These are phyloP conservation scores for Entomobrya proxima DNA, from an alignment of 2,888 invertebrate species.

Conservation along the genomic window DNA sequence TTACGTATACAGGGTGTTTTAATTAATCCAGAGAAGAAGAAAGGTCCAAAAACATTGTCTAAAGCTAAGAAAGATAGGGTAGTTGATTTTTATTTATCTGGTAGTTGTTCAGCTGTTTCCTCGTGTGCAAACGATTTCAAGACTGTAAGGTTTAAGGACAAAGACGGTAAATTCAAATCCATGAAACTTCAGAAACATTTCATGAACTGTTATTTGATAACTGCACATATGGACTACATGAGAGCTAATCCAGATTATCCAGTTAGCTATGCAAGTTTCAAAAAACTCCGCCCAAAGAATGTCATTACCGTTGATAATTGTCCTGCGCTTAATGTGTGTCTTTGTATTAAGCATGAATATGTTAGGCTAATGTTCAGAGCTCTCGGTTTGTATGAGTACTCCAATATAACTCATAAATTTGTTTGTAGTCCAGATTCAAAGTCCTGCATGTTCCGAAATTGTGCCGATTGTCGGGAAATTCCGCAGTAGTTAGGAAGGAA, in stretches of 20 bases:
- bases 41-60: background rate
- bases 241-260: background rate
- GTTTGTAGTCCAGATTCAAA: background rate
- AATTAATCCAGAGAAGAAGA: background rate
- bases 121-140: background rate
- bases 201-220: background rate
- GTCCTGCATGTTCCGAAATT: background rate
- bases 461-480: background rate
- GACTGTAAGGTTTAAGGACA: background rate
- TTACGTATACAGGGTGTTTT: background rate
- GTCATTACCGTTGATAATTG: background rate
- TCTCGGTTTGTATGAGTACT: background rate
- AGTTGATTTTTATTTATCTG: background rate
- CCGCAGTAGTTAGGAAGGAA: too few species aligned
- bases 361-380: background rate
- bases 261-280: background rate
- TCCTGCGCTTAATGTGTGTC: background rate
- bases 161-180: background rate
- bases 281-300: background rate
- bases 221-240: background rate
- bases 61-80: background rate
- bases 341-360: constrained; percentile 5
- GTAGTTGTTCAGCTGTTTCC: background rate
- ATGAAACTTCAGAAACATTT: background rate
- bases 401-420: background rate